Evolutionary conservation across 2,888 invertebrate species (phyloP).

Genomic region (Lasius platythorax): DNA sequence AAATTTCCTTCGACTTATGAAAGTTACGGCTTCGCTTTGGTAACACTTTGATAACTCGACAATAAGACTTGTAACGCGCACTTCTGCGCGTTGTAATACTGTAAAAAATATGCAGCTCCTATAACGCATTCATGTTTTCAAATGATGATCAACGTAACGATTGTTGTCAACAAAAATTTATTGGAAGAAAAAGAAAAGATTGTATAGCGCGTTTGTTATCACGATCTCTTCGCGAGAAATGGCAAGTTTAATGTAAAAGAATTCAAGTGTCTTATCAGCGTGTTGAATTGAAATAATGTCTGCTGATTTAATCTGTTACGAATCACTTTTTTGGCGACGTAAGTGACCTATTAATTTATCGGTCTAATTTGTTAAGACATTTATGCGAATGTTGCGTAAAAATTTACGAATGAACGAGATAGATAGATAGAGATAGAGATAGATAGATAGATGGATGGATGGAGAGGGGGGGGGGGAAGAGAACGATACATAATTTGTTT

Average conservation of each 20-base stretch:
- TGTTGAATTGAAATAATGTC: not conserved
- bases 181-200: conserved; percentile 2
- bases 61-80: not conserved
- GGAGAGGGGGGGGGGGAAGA: not conserved
- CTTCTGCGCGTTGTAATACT: not conserved
- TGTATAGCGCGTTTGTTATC: conserved; percentile 4
- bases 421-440: not conserved
- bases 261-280: conserved; percentile 19
- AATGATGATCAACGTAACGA: not conserved
- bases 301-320: conserved; percentile 28
- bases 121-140: not conserved
- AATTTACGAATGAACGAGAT: conserved; percentile 13
- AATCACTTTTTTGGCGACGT: conserved; percentile 23
- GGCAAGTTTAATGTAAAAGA: not conserved
- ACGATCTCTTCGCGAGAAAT: conserved; percentile 7
- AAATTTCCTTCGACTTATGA: conserved; percentile 9
- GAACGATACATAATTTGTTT: conserved; percentile 21
- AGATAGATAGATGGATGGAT: not conserved
- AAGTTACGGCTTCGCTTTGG: not conserved
- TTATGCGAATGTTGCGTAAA: conserved; percentile 4
- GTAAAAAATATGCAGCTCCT: conserved; percentile 14
- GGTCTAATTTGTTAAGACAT: conserved; percentile 36
- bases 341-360: conserved; percentile 40
- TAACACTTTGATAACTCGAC: conserved; percentile 6
- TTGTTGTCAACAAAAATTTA: conserved; percentile 4